A percentile compares a stretch with the other conserved stretches of the same genome.
phyloP scores from a whole-genome alignment of 2,888 invertebrate species.

The Podabrus alpinus region DNA sequence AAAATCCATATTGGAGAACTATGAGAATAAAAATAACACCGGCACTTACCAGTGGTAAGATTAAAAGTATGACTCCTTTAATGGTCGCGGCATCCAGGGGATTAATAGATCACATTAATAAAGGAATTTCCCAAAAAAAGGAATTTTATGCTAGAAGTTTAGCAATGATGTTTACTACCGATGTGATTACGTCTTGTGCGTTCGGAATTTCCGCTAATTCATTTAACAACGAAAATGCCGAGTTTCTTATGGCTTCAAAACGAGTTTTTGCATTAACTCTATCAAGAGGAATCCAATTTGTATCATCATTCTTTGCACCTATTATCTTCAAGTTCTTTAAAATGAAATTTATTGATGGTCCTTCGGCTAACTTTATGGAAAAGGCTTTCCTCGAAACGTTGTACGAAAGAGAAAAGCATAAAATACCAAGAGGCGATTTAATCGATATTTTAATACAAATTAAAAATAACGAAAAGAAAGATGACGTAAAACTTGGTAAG shows the following conservation, averaged over 20 bases:
- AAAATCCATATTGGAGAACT: slow-evolving; percentile 58
- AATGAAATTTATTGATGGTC: slow-evolving; percentile 40
- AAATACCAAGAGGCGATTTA: slow-evolving; percentile 45
- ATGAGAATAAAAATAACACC: slow-evolving; percentile 58
- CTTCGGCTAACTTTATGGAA: slow-evolving; percentile 40
- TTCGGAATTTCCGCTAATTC: slow-evolving; percentile 55
- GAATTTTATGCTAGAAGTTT: slow-evolving; percentile 46
- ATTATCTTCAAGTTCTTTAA: slow-evolving; percentile 38
- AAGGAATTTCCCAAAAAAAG: slow-evolving; percentile 45
- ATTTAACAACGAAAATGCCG: slow-evolving; percentile 48
- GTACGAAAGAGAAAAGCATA: slow-evolving; percentile 35
- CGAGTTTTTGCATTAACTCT: slow-evolving; percentile 45
- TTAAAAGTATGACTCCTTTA: slow-evolving; percentile 57
- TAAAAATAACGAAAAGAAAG: background rate
- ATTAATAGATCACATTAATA: slow-evolving; percentile 46
- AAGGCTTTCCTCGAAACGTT: slow-evolving; percentile 44
- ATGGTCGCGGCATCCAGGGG: slow-evolving; percentile 50
- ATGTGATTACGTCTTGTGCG: slow-evolving; percentile 55
- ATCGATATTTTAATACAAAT: slow-evolving; percentile 40
- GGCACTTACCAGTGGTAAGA: slow-evolving; percentile 58
- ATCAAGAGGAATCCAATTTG: slow-evolving; percentile 37
- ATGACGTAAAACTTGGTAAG: background rate
- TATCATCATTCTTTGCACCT: slow-evolving; percentile 41
- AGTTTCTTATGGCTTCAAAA: slow-evolving; percentile 49
- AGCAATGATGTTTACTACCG: slow-evolving; percentile 53